phyloP scores from a whole-genome alignment of 2,113 vertebrate genomes.

The Strigops habroptila region DNA sequence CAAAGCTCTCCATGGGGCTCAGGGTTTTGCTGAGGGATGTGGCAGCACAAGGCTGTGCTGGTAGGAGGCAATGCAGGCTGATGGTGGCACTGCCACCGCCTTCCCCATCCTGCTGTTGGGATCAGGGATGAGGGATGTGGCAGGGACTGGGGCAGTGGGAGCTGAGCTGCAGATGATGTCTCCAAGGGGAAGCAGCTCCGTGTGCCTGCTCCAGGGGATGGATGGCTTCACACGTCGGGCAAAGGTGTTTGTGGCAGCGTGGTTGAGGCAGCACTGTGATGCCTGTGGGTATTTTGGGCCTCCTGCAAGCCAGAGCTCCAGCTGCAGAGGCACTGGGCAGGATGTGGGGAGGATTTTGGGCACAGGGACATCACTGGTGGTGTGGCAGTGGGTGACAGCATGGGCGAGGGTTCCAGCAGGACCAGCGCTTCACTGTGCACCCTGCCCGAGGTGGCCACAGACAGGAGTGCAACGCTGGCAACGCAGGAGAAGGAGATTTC shows the following conservation, averaged over 20 bases:
- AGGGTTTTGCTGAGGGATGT: neutral
- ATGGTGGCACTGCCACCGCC: neutral
- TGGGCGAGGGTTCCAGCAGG: neutral
- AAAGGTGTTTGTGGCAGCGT: accelerated
- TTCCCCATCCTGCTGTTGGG: accelerated
- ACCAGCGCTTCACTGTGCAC: neutral
- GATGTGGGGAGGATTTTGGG: neutral
- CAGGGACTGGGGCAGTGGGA: neutral
- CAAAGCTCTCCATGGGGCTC: accelerated
- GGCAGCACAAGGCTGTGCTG: neutral
- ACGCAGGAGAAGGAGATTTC: conserved; percentile 40
- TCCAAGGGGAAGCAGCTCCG: neutral
- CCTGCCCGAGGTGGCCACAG: neutral
- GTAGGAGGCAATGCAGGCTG: neutral
- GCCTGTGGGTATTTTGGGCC: neutral
- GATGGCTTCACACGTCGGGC: accelerated
- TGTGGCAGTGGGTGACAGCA: accelerated
- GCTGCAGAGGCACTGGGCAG: accelerated
- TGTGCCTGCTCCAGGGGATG: accelerated
- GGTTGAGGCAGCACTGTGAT: accelerated
- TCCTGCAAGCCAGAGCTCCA: accelerated
- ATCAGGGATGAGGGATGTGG: neutral
- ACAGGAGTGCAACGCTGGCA: neutral
- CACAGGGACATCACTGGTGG: accelerated
- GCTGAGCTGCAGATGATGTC: accelerated